These are phyloP conservation scores for Columba livia DNA, from an alignment of 2,113 vertebrate genomes.

Conservation along the genomic window DNA sequence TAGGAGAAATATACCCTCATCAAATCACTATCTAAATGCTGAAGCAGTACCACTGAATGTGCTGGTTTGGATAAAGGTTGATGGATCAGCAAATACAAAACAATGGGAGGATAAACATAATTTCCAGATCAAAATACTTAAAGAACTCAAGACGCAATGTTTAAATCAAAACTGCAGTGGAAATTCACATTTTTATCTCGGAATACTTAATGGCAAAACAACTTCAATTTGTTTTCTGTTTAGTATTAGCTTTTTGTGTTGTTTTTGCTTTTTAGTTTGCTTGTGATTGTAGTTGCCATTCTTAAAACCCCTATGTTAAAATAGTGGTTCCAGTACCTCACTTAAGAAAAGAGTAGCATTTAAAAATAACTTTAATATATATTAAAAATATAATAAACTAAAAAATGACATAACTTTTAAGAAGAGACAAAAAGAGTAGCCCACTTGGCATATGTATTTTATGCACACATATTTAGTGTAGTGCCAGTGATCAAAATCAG, in stretches of 20 bases:
- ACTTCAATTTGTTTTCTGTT: background rate
- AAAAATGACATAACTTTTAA: accelerated
- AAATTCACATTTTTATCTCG: background rate
- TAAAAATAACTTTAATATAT: background rate
- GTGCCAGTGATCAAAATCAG: background rate
- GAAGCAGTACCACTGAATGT: background rate
- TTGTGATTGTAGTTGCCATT: background rate
- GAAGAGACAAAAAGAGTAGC: background rate
- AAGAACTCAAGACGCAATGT: background rate
- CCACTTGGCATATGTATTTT: background rate
- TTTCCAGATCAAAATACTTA: background rate
- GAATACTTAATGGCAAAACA: background rate
- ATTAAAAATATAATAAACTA: background rate
- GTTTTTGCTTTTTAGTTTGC: background rate
- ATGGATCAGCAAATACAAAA: background rate
- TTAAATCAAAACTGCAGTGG: background rate
- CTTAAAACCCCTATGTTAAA: background rate
- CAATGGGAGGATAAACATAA: background rate
- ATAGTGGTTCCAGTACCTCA: accelerated
- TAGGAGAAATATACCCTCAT: background rate
- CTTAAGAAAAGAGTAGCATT: background rate
- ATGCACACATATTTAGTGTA: accelerated
- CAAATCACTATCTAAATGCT: background rate
- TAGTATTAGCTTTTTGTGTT: no score
- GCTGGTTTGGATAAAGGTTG: background rate